Evolutionary conservation across 2,888 invertebrate genomes (phyloP).

Genomic region (Cylindroiulus punctatus): DNA sequence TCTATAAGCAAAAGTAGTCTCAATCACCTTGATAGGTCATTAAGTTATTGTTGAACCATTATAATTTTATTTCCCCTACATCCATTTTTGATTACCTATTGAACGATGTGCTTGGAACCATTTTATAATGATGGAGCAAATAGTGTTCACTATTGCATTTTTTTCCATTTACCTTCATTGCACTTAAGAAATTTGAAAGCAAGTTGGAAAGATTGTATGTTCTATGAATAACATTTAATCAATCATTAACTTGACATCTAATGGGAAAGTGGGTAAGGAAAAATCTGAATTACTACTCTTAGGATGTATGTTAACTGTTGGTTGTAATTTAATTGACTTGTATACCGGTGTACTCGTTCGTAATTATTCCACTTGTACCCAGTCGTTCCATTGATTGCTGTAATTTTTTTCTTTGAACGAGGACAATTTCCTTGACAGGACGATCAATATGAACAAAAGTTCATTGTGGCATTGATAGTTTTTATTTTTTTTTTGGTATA

Average conservation of each 20-base stretch:
- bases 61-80: not conserved
- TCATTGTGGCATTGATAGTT: not conserved
- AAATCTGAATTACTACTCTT: not conserved
- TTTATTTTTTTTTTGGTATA: not conserved
- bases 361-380: not conserved
- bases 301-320: not conserved
- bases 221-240: slow-evolving; percentile 29
- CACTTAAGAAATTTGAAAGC: slow-evolving; percentile 1
- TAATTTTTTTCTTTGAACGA: not conserved
- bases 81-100: not conserved
- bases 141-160: not conserved
- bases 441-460: not conserved
- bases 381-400: not conserved
- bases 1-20: no score
- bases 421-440: not conserved
- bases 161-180: not conserved
- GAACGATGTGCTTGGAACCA: not conserved
- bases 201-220: slow-evolving; percentile 34
- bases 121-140: not conserved
- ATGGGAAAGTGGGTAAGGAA: not conserved
- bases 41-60: not conserved
- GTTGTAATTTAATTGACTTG: not conserved
- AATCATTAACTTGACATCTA: not conserved
- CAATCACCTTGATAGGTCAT: no score
- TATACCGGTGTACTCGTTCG: not conserved